Base-by-base conservation (phyloP, 2,113 vertebrate species). In the Pionites leucogaster region DNA sequence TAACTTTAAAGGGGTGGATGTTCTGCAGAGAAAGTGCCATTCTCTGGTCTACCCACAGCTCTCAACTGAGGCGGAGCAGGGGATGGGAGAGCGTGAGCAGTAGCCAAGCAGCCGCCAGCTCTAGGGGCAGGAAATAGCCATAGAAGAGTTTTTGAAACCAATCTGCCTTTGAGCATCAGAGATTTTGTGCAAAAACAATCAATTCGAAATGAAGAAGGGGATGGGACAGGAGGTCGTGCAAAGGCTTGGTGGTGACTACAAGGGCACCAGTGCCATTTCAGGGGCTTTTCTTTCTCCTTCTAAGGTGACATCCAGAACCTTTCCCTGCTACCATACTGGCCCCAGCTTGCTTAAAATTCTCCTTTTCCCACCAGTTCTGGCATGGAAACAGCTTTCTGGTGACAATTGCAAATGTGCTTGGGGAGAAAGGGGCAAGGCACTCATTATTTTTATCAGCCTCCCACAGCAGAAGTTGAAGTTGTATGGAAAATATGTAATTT, bases 101-200 rank as follows among this genome's bases (percentile, higher is more conserved):
- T 95, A 95, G 93, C 92, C 92, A 92, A 95, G 91, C 75, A 84
- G 76, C 67, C 88, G 88, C 75, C 93, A 95, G 71, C n/a, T 31
- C 20, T 33, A 10, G 41, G 90, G 89, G 74, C 89, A 95, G 85
- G 93, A 97, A 97, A 92, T 62, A 94, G 86, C 87, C 91, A 79
- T 41, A 90, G 70, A 96, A 53, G 91, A 91, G 88, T 88, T 97
- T 95, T 95, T 95, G 35, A 93, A 97, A 97, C 98, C 79, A 96
- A 82, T 86, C 9, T 96, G 88, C 79, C 92, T 93, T 97, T 86
- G 71, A 80, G 10, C 7, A 14, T 70, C 68, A 81, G 41, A 88
- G 39, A 8, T 95, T 93, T 95, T 71, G 89, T 5, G 2, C 57
- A 86, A 92, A 96, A 90, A 1, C 20, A 35, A 13, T 59, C 76